Evolutionary conservation across 2,888 invertebrate species (phyloP).

Genomic region (Harmothoe impar): DNA sequence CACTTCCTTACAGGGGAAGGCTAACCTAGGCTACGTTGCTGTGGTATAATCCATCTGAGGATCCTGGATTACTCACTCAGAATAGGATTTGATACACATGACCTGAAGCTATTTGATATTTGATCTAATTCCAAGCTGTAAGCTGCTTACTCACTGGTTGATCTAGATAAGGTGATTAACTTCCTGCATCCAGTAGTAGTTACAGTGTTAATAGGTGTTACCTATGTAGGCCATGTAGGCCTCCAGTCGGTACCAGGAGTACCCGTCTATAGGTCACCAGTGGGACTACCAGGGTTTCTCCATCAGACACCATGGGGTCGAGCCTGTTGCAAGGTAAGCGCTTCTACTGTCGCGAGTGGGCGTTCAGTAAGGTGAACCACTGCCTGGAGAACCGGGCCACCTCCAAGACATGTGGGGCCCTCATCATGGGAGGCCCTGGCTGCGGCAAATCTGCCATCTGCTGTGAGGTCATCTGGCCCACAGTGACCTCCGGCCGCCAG

Average conservation of each 20-base stretch:
- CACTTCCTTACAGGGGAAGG: neutral
- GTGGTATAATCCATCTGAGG: too few relatives aligned
- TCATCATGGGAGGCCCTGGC: conserved; percentile 95
- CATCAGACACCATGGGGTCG: conserved; percentile 75
- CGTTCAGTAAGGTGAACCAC: conserved; percentile 95
- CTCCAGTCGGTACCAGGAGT: neutral
- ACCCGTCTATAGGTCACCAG: neutral
- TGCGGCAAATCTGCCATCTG: conserved; percentile 91
- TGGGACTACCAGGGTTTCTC: neutral
- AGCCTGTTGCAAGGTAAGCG: conserved; percentile 79
- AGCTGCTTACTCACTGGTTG: neutral
- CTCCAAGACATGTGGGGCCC: conserved; percentile 91
- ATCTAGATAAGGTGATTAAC: conserved; percentile 4
- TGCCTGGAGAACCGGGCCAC: conserved; percentile 93
- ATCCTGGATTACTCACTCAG: neutral
- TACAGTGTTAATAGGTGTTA: neutral
- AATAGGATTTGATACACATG: neutral
- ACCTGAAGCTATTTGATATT: neutral
- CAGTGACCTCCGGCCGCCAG: conserved; percentile 86
- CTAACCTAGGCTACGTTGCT: neutral
- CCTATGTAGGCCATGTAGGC: neutral
- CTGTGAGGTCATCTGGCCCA: conserved; percentile 86
- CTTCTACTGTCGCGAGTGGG: conserved; percentile 97
- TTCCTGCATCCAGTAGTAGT: neutral
- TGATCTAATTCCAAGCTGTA: neutral